Conservation (phyloP, 2,888 invertebrate genomes). For the Agriopis leucophaearia region DNA sequence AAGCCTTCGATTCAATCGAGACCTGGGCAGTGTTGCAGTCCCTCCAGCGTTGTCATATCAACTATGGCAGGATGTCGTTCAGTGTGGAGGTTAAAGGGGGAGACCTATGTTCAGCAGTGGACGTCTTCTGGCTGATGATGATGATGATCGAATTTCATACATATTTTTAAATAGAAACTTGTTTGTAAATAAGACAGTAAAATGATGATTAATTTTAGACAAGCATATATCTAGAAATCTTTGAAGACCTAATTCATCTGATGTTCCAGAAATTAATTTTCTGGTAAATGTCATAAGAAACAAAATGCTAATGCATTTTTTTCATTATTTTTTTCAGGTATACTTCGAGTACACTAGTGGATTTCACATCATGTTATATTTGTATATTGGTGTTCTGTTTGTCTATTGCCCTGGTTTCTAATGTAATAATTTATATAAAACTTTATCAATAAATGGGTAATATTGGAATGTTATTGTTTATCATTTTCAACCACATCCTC, state of each 20-base stretch:
- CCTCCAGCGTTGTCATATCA: no score
- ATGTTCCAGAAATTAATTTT: neutral
- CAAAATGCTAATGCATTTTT: neutral
- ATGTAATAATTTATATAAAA: neutral
- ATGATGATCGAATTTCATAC: no score
- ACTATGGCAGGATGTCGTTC: no score
- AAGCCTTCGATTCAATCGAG: no score
- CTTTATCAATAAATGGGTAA: neutral
- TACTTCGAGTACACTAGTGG: neutral
- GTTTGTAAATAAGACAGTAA: neutral
- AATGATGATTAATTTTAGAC: conserved; percentile 47
- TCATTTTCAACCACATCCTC: conserved; percentile 46
- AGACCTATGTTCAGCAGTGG: no score
- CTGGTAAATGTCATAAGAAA: neutral
- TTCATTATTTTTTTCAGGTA: neutral
- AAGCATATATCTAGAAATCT: conserved; percentile 48
- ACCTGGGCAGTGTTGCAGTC: no score
- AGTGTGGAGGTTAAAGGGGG: no score
- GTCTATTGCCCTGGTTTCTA: no score
- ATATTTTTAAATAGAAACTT: no score
- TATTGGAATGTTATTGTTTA: neutral
- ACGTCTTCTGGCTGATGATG: no score
- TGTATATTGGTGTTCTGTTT: no score
- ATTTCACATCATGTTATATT: neutral
- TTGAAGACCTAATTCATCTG: conserved; percentile 41